Evolutionary conservation across 1,140 invertebrate species (phyloP).

Genomic region (Caenorhabditis inopinata): DNA sequence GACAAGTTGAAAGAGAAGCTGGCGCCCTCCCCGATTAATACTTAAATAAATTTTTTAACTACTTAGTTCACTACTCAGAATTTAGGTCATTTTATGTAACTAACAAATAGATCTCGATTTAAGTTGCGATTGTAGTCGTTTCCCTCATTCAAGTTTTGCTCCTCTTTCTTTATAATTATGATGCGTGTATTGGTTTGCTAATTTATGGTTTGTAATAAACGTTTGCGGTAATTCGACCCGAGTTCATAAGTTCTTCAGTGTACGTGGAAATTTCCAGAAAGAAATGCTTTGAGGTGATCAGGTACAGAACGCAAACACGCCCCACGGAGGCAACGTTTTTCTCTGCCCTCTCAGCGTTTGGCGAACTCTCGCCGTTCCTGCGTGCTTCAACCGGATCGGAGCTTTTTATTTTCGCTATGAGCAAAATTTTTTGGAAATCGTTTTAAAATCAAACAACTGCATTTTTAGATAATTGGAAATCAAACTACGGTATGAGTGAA

Average conservation of each 20-base stretch:
- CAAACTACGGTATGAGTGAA: constrained; percentile 25
- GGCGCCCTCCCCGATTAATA: not conserved
- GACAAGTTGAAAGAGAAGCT: constrained; percentile 41
- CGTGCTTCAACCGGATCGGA: not conserved
- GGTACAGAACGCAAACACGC: not conserved
- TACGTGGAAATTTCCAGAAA: not conserved
- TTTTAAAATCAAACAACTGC: not conserved
- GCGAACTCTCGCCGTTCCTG: not conserved
- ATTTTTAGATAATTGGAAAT: not conserved
- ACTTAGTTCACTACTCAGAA: not conserved
- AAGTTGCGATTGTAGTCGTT: not conserved
- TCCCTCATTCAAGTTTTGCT: no score
- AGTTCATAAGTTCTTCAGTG: no score
- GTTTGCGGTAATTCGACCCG: no score
- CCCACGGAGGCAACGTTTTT: not conserved
- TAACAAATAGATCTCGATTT: constrained; percentile 1
- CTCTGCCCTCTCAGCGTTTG: not conserved
- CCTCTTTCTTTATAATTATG: not conserved
- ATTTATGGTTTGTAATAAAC: no score
- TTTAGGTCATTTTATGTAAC: not conserved
- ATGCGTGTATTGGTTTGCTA: no score
- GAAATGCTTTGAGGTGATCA: not conserved
- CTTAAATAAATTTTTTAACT: not conserved
- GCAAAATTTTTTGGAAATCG: not conserved
- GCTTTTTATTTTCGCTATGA: not conserved